phyloP scores from a whole-genome alignment of 37 sponge, comb jelly and placozoan genomes.

The Spongilla lacustris region DNA sequence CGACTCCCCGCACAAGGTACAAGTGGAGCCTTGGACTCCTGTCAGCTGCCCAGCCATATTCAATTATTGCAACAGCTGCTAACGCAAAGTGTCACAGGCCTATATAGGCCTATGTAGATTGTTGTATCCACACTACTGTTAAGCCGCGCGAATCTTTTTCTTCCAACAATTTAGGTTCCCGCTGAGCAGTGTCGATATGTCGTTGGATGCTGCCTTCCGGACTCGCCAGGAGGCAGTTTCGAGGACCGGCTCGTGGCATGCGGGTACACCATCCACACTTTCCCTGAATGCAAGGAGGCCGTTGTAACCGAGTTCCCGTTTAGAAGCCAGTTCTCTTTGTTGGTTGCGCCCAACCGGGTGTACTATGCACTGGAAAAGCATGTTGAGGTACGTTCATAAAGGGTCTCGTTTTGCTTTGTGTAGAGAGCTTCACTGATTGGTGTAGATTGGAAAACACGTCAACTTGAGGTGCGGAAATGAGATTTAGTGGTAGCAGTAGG shows the following conservation, averaged over 20 bases:
- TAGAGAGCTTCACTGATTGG: neutral
- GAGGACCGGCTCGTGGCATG: slow-evolving; percentile 33
- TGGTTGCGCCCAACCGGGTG: slow-evolving; percentile 56
- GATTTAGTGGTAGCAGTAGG: too few species aligned
- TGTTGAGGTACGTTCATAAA: slow-evolving; percentile 30
- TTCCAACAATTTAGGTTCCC: slow-evolving; percentile 17
- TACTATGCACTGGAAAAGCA: slow-evolving; percentile 63
- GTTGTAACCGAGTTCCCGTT: slow-evolving; percentile 85
- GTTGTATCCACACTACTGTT: too few species aligned
- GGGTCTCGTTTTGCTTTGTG: neutral
- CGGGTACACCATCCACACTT: slow-evolving; percentile 66
- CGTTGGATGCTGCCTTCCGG: slow-evolving; percentile 55
- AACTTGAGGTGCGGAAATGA: too few species aligned
- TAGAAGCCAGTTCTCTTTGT: slow-evolving; percentile 44
- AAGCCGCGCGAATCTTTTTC: too few species aligned
- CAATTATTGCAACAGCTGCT: neutral
- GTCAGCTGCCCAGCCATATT: neutral
- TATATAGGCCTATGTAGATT: too few species aligned
- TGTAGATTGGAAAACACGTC: neutral
- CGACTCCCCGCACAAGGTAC: slow-evolving; percentile 79
- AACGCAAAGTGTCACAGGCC: too few species aligned
- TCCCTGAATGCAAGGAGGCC: slow-evolving; percentile 64
- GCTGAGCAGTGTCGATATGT: slow-evolving; percentile 30
- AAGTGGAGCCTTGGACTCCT: neutral
- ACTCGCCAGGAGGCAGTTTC: neutral